phyloP scores from a whole-genome alignment of 2,113 vertebrate species.

The Tapirus terrestris region DNA sequence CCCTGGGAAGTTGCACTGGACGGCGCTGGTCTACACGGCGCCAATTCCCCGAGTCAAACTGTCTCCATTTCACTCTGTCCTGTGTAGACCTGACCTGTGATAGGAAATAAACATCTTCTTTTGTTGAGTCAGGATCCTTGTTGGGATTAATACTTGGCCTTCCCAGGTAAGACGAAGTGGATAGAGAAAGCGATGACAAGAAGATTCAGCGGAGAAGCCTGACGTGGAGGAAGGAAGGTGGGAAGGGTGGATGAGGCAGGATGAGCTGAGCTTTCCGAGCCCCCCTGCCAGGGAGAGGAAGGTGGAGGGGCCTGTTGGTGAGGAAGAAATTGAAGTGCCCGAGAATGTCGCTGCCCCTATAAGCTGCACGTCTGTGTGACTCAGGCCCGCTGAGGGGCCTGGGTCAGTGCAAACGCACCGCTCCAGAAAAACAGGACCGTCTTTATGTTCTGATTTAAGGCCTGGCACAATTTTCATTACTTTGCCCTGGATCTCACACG shows the following conservation, averaged over 20 bases:
- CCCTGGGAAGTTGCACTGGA: neutral
- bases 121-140: neutral
- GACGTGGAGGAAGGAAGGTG: neutral
- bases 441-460: conserved; percentile 46
- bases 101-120: neutral
- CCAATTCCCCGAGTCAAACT: fast-evolving
- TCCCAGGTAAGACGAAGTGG: fast-evolving
- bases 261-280: fast-evolving
- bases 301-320: fast-evolving
- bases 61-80: neutral
- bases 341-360: fast-evolving
- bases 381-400: fast-evolving
- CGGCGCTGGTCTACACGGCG: fast-evolving
- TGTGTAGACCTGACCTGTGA: neutral
- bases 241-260: neutral
- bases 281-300: fast-evolving
- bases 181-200: fast-evolving
- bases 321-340: neutral
- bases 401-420: fast-evolving
- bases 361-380: fast-evolving
- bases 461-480: neutral
- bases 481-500: fast-evolving
- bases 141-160: neutral
- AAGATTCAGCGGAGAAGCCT: neutral
- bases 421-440: neutral